Base-by-base conservation (phyloP, 2,113 vertebrate genomes). In the Sus scrofa region DNA sequence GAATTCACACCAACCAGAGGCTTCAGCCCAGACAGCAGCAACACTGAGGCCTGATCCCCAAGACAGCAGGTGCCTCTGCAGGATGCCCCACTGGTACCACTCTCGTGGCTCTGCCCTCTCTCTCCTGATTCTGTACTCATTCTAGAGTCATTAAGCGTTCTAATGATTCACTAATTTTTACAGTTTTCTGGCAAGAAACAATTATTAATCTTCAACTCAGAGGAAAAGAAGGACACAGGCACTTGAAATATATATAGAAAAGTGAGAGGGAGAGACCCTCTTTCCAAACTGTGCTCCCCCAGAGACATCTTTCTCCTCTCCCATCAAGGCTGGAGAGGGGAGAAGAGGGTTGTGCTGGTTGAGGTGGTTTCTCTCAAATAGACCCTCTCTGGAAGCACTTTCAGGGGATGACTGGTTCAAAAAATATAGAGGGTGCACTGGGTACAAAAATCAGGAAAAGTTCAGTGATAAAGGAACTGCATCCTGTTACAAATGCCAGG, bases 11-110 rank as follows among this genome's bases (percentile, higher is more conserved):
- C 32, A 60, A 2, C 7, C 34, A 83, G 54, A 68, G n/a, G 15
- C 20, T 44, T 37, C 39, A 71, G 3, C 34, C 11, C 15, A 37
- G 50, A 19, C 7, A 16, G 34, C 0, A 1, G 50, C 0, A 8
- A 58, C 65, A 18, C 6, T 34, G 65, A 67, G 1, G 14, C n/a
- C 79, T 30, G 13, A 65, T 32, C 71, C 13, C 2, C 1, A 8
- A 22, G 18, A 71, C 19, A 10, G 65, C 50, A 6, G 0, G 0
- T 56, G 71, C 20, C 74, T 86, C 1, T 27, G 68, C 85, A 32
- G 24, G 44, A 26, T 44, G 39, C 5, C 24, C 19, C 18, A 39
- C 15, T 3, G 22, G 26, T 63, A 52, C 6, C 20, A 5, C 5
- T 78, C 52, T 70, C 32, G 6, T 6, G 13, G 24, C n/a, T 56